phyloP scores from a whole-genome alignment of 2,888 invertebrate species.

The Taenaris catops region DNA sequence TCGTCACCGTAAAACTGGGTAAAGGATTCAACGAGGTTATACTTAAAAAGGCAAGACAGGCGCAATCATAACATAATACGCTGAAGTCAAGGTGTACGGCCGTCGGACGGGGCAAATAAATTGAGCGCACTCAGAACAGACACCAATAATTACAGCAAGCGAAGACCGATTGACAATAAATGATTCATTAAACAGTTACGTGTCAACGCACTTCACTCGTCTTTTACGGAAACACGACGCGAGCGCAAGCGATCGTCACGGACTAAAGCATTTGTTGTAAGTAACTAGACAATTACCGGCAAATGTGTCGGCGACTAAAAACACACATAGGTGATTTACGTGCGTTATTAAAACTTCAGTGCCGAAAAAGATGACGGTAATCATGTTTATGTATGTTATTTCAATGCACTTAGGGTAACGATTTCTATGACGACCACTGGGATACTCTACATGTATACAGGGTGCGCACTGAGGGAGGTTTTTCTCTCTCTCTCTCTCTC shows the following conservation, averaged over 20 bases:
- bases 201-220: slow-evolving; percentile 75
- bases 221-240: slow-evolving; percentile 49
- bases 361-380: too few species aligned
- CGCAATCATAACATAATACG: slow-evolving; percentile 52
- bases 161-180: slow-evolving; percentile 50
- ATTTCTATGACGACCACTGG: too few species aligned
- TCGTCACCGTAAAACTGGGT: slow-evolving; percentile 64
- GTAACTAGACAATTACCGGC: too few species aligned
- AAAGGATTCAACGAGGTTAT: slow-evolving; percentile 64
- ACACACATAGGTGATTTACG: too few species aligned
- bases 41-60: slow-evolving; percentile 70
- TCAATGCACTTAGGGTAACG: too few species aligned
- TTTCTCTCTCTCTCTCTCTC: too few species aligned
- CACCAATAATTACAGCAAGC: slow-evolving; percentile 46
- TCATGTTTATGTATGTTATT: too few species aligned
- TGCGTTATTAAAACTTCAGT: too few species aligned
- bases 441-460: too few species aligned
- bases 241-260: slow-evolving; percentile 54
- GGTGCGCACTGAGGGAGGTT: too few species aligned
- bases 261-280: too few species aligned
- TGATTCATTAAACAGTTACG: slow-evolving; percentile 74
- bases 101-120: slow-evolving; percentile 40
- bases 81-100: slow-evolving; percentile 68
- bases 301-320: too few species aligned
- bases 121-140: slow-evolving; percentile 62